Conservation (phyloP, 1,140 invertebrate genomes). For the Nasonia giraulti region DNA sequence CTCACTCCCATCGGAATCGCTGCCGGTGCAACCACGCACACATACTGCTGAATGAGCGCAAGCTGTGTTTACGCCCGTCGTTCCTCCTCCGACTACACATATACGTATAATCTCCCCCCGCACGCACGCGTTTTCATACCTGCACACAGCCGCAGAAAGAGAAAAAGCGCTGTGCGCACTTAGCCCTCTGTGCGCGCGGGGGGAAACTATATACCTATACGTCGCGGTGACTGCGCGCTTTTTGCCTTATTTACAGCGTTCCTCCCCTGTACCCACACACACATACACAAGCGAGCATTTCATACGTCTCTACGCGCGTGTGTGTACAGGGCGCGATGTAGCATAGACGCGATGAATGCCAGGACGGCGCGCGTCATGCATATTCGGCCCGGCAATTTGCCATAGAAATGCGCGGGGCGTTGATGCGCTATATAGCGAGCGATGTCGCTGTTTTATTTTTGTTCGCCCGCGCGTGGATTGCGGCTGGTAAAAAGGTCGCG, state of each 20-base stretch:
- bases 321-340: neutral
- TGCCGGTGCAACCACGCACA: constrained; percentile 46
- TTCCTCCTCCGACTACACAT: constrained; percentile 56
- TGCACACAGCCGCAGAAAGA: neutral
- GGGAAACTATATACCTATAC: neutral
- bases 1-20: constrained; percentile 19
- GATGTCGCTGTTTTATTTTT: constrained; percentile 43
- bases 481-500: constrained; percentile 46
- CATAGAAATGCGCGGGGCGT: constrained; percentile 42
- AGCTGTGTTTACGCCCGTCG: constrained; percentile 63
- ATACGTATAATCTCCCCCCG: constrained; percentile 53
- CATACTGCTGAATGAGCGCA: constrained; percentile 49
- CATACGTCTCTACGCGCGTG: constrained; percentile 17
- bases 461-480: neutral
- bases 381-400: constrained; percentile 54
- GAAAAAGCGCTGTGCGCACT: neutral
- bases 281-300: constrained; percentile 2
- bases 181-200: neutral
- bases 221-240: constrained; percentile 25
- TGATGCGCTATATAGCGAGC: constrained; percentile 37
- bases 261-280: constrained; percentile 21
- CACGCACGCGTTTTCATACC: neutral
- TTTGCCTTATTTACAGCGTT: neutral
- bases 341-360: constrained; percentile 22
- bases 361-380: constrained; percentile 46